Percentiles rank a stretch among this genome's conserved stretches.
Evolutionary conservation across 2,113 vertebrate genomes (phyloP).

Genomic region (Hemicordylus capensis): DNA sequence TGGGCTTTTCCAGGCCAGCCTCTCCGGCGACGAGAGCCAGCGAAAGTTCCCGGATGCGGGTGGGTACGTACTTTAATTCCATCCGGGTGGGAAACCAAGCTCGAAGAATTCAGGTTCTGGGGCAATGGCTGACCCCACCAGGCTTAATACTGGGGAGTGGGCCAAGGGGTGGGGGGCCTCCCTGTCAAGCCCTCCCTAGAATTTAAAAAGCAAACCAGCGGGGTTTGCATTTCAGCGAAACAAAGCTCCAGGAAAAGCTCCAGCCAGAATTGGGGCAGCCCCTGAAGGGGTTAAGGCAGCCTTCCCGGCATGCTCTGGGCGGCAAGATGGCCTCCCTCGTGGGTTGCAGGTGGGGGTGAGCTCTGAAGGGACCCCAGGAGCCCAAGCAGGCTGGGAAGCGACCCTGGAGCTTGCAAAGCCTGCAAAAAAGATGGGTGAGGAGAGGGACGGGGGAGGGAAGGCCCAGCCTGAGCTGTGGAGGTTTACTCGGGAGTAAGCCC

Average conservation of each 20-base stretch:
- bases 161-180: too few relatives aligned
- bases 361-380: background rate
- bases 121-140: background rate
- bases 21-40: fast-evolving
- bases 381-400: background rate
- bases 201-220: too few relatives aligned
- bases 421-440: background rate
- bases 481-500: background rate
- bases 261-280: too few relatives aligned
- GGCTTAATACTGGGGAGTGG: background rate
- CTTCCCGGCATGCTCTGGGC: background rate
- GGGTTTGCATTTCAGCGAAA: too few relatives aligned
- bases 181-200: too few relatives aligned
- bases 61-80: fast-evolving
- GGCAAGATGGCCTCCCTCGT: constrained; percentile 65
- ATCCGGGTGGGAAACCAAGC: background rate
- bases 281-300: background rate
- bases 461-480: too few relatives aligned
- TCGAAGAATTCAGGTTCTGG: background rate
- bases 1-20: too few relatives aligned
- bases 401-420: background rate
- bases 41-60: background rate
- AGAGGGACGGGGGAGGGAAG: background rate
- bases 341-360: background rate
- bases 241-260: too few relatives aligned